These are phyloP conservation scores for Micromussa lordhowensis DNA, from an alignment of 92 coral and sea anemone species.

Conservation along the genomic window DNA sequence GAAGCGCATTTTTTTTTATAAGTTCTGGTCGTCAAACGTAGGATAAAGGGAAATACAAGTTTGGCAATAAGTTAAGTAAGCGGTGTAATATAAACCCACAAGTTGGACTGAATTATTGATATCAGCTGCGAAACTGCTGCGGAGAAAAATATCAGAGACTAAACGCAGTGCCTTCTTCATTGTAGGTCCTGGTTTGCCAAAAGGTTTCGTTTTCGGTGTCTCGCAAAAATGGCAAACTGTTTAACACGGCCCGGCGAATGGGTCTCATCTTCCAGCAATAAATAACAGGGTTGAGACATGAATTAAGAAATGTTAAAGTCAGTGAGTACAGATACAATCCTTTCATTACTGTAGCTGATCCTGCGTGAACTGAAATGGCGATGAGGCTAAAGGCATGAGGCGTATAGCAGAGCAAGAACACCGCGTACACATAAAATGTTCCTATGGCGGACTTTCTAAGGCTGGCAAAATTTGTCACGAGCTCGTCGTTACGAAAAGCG, in stretches of 20 bases:
- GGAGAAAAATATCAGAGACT: no score
- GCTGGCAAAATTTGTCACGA: neutral
- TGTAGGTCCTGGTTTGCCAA: neutral
- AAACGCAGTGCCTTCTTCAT: no score
- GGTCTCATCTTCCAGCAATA: constrained; percentile 40
- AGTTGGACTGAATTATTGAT: neutral
- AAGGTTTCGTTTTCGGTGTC: neutral
- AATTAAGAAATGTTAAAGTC: constrained; percentile 31
- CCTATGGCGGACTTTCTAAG: constrained; percentile 23
- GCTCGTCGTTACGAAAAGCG: neutral
- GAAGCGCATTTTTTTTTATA: no score
- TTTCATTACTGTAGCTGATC: constrained; percentile 4
- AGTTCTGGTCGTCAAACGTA: neutral
- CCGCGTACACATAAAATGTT: constrained; percentile 18
- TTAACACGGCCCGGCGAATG: constrained; percentile 18
- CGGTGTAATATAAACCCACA: neutral
- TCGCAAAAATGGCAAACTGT: neutral
- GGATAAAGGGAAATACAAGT: neutral
- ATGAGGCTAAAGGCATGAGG: constrained; percentile 36
- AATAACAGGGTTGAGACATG: constrained; percentile 18
- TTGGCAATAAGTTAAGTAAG: neutral
- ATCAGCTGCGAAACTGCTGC: neutral
- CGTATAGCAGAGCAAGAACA: constrained; percentile 23
- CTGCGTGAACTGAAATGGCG: neutral
- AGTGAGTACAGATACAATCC: constrained; percentile 23